Base-by-base conservation (phyloP, 2,797 vertebrate genomes). In the Hylomyscus alleni region DNA sequence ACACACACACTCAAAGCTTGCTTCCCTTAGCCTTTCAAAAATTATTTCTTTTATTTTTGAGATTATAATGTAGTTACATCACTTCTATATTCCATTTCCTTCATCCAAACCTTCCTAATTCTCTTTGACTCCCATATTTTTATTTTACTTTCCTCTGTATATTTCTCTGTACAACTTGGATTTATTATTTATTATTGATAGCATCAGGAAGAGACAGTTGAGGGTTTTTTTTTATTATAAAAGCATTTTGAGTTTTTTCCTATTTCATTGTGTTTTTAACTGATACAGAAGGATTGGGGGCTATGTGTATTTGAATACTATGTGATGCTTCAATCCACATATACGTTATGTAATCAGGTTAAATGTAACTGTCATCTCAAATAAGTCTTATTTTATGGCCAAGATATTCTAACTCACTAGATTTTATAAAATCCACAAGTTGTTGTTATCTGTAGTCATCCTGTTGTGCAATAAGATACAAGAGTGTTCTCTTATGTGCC, bases 131-230 rank as follows among this genome's bases (percentile, higher is more conserved):
- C 22, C 22, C 29, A 11, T 81, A 50, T 72, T 87, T 93, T 86
- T 88, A 50, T 81, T 88, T 93, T 54, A 80, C 37, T 93, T 78
- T 69, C 14, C 44, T 87, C 9, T 72, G 80, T 88, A 60, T 88
- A 58, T n/a, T 58, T 58, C 37, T 88, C 62, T 60, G 11, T 60
- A 58, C 15, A 31, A 60, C 47, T 88, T 81, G 11, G 54, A 73
- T 47, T 56, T 73, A 50, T 72, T 88, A 73, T 47, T 56, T 73
- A 50, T 72, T 88, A 37, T 60, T 81, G 44, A 81, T 31, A 93
- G 24, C 52, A 73, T 31, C 17, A 73, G 22, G 37, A 56, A 26
- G 12, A 69, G 58, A n/a, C 84, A 40, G 6, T 78, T 22, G 78
- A 47, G 20, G n/a, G n/a, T n/a, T n/a, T 58, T 80, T 60, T 87